Conservation (phyloP, 2,113 vertebrate species). For the Eudyptes chrysolophus region DNA sequence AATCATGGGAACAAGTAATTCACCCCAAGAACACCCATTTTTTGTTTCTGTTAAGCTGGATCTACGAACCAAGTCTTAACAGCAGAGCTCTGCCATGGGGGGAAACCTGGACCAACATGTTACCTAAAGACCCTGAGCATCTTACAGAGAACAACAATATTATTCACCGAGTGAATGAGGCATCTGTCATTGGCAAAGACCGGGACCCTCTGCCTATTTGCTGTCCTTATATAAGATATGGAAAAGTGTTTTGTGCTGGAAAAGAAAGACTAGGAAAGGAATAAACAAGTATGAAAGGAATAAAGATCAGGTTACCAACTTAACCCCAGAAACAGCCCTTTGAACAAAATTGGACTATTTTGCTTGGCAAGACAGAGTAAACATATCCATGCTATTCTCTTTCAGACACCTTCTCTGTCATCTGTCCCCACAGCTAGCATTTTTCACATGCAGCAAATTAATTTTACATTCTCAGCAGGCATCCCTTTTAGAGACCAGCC, state of each 20-base stretch:
- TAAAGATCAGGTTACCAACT: background rate
- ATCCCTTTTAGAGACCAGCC: slow-evolving; percentile 48
- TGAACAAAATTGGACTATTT: background rate
- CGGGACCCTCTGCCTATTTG: background rate
- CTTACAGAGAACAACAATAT: background rate
- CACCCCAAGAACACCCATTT: background rate
- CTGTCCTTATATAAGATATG: background rate
- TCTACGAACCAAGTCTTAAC: background rate
- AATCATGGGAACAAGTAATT: background rate
- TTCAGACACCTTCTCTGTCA: slow-evolving; percentile 29
- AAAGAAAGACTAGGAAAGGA: background rate
- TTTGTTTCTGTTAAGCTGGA: background rate
- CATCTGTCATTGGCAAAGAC: background rate
- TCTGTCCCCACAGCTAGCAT: slow-evolving; percentile 48
- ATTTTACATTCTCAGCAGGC: slow-evolving; percentile 58
- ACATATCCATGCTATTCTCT: background rate
- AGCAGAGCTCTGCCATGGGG: background rate
- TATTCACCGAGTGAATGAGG: background rate
- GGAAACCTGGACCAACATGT: rapidly evolving
- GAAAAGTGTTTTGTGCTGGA: background rate
- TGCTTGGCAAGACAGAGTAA: background rate
- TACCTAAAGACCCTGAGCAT: background rate
- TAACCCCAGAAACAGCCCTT: background rate
- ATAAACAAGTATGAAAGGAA: background rate
- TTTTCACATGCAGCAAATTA: slow-evolving; percentile 56